phyloP scores from a whole-genome alignment of 2,113 vertebrate species.

The Sturnira hondurensis region DNA sequence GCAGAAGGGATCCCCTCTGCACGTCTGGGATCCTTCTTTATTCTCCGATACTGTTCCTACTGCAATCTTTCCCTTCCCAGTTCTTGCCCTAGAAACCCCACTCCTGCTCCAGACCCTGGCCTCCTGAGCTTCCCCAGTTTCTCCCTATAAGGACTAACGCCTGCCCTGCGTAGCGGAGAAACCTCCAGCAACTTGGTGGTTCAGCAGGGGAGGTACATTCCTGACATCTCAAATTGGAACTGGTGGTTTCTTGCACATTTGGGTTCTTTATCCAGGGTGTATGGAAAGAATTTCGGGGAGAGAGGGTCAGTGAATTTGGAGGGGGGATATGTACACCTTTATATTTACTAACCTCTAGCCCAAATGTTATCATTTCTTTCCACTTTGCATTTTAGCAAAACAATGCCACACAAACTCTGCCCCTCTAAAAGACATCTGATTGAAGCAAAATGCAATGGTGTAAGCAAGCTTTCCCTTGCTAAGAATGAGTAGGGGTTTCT shows the following conservation, averaged over 20 bases:
- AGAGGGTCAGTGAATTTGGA: not conserved
- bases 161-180: not conserved
- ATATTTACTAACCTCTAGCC: not conserved
- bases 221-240: not conserved
- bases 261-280: not conserved
- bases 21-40: not conserved
- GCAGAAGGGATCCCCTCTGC: not conserved
- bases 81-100: not conserved
- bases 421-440: not conserved
- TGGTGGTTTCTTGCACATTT: not conserved
- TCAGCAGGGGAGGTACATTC: not conserved
- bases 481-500: not conserved
- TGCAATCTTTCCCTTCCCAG: not conserved
- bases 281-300: not conserved
- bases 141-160: not conserved
- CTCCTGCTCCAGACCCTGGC: not conserved
- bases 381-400: not conserved
- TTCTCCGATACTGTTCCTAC: not conserved
- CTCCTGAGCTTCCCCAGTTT: not conserved
- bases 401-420: not conserved
- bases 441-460: not conserved
- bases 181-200: not conserved
- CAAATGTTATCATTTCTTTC: slow-evolving; percentile 8
- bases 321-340: not conserved
- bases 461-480: not conserved